Conservation (phyloP, 92 coral and sea anemone genomes). For the Phenganax stokvisi region DNA sequence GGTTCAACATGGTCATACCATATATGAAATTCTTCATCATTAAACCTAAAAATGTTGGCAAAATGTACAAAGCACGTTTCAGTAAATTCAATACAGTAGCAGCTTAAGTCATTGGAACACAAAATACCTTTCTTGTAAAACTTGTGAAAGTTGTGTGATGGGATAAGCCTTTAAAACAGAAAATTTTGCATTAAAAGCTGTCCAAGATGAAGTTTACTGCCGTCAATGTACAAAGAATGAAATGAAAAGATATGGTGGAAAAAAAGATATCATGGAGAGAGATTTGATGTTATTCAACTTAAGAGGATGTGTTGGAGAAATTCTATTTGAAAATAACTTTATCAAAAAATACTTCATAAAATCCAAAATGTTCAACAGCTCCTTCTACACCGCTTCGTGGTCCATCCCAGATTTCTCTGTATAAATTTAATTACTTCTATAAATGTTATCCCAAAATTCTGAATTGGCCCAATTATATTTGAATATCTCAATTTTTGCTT, state of each 20-base stretch:
- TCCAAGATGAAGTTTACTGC: no score
- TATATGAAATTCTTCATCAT: slow-evolving; percentile 66
- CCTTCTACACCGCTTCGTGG: slow-evolving; percentile 76
- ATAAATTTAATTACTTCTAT: background rate
- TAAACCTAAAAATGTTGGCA: slow-evolving; percentile 50
- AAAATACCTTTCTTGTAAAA: slow-evolving; percentile 44
- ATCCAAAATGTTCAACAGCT: slow-evolving; percentile 72
- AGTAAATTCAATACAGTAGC: background rate
- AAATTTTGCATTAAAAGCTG: background rate
- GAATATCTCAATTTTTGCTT: background rate
- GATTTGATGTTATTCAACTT: no score
- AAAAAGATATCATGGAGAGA: no score
- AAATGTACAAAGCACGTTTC: background rate
- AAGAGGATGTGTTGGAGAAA: no score
- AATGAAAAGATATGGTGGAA: no score
- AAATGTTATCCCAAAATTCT: no score
- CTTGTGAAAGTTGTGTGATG: slow-evolving; percentile 45
- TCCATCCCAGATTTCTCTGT: slow-evolving; percentile 96
- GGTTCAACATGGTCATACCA: slow-evolving; percentile 94
- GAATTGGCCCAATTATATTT: background rate
- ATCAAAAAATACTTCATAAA: slow-evolving; percentile 60
- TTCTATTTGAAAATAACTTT: background rate
- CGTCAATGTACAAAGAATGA: no score
- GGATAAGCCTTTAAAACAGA: slow-evolving; percentile 61
- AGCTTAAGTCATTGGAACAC: no score